phyloP scores from a whole-genome alignment of 2,797 vertebrate genomes.

The Oryzias sinensis region DNA sequence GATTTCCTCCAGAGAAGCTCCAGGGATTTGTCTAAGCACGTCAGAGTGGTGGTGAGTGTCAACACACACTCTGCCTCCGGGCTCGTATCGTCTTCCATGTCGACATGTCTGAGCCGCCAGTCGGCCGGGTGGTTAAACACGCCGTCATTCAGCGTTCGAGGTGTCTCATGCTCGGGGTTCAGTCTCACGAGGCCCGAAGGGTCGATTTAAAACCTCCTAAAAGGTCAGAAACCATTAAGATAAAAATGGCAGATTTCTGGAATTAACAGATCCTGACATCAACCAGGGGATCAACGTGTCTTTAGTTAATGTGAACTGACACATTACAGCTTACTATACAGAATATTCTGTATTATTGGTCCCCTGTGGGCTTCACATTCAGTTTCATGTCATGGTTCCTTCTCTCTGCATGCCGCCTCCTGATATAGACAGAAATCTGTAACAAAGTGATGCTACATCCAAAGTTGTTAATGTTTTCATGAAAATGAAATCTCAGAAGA shows the following conservation, averaged over 20 bases:
- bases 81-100: slow-evolving; percentile 50
- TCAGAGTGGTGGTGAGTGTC: slow-evolving; percentile 95
- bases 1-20: slow-evolving; percentile 99
- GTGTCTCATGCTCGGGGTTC: slow-evolving; percentile 27
- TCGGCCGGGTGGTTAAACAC: slow-evolving; percentile 44
- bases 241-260: too few relatives aligned
- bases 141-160: slow-evolving; percentile 30
- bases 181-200: background rate
- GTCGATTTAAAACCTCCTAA: background rate
- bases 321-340: background rate
- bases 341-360: background rate
- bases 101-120: slow-evolving; percentile 45
- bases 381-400: slow-evolving; percentile 2
- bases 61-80: slow-evolving; percentile 32
- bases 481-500: too few relatives aligned
- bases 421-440: too few relatives aligned
- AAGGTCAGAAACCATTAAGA: too few relatives aligned
- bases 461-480: too few relatives aligned
- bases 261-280: too few relatives aligned
- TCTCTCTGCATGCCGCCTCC: too few relatives aligned
- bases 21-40: slow-evolving; percentile 97
- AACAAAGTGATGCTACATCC: too few relatives aligned
- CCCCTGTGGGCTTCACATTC: slow-evolving; percentile 6
- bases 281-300: too few relatives aligned
- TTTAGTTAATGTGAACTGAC: background rate